These are phyloP conservation scores for Micoletzkya japonica DNA, from an alignment of 2,888 invertebrate genomes.

Conservation along the genomic window DNA sequence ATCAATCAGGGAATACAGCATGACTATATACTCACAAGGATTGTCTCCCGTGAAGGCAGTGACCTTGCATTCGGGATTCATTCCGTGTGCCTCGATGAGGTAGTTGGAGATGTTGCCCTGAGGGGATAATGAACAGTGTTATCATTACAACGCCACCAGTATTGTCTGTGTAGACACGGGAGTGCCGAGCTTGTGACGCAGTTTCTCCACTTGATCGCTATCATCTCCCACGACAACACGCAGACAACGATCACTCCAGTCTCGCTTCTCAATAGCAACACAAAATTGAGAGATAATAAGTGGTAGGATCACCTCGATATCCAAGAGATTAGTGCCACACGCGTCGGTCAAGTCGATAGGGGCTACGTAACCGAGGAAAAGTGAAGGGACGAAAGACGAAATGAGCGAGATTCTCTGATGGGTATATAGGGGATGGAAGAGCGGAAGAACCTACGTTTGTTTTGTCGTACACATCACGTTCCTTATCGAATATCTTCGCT, in stretches of 20 bases:
- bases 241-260: constrained; percentile 22
- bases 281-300: background rate
- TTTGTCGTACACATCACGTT: constrained; percentile 75
- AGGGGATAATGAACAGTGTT: background rate
- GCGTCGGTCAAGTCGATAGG: constrained; percentile 89
- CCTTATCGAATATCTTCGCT: constrained; percentile 79
- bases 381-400: constrained; percentile 86
- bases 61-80: constrained; percentile 78
- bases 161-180: constrained; percentile 7
- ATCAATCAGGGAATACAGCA: too few relatives aligned
- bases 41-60: constrained; percentile 94
- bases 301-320: constrained; percentile 70
- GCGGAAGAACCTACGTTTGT: constrained; percentile 71
- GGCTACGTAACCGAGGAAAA: constrained; percentile 84
- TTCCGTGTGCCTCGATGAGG: constrained; percentile 83
- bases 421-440: background rate
- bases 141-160: background rate
- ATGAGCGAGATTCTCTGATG: constrained; percentile 85
- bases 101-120: constrained; percentile 6
- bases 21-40: constrained; percentile 75
- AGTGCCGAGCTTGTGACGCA: constrained; percentile 4
- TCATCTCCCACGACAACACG: background rate
- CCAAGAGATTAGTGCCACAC: constrained; percentile 92
- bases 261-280: background rate
- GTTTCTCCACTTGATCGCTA: background rate